Conservation (phyloP, 2,113 vertebrate genomes). For the Phycodurus eques region DNA sequence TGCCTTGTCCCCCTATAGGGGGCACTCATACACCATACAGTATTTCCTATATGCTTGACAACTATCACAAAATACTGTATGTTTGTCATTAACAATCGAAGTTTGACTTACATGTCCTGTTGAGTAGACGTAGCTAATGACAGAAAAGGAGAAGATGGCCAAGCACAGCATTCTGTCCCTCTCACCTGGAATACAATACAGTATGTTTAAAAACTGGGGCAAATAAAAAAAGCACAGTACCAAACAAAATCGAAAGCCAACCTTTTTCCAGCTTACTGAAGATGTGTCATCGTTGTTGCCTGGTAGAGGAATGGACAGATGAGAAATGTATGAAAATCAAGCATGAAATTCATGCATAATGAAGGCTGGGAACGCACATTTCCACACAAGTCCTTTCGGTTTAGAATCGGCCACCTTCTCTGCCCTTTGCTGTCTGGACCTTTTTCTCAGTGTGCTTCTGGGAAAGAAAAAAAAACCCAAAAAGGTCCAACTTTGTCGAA, state of each 20-base stretch:
- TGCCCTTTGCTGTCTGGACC: conserved; percentile 26
- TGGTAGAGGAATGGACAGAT: conserved; percentile 48
- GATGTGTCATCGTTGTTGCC: conserved; percentile 71
- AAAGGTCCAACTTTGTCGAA: neutral
- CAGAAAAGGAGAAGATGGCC: conserved; percentile 46
- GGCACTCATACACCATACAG: neutral
- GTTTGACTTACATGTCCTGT: conserved; percentile 62
- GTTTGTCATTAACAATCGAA: neutral
- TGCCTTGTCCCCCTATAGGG: neutral
- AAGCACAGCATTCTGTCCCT: conserved; percentile 56
- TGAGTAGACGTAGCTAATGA: conserved; percentile 39
- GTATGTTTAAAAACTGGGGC: neutral
- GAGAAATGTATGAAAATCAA: neutral
- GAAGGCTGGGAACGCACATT: conserved; percentile 54
- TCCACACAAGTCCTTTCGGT: conserved; percentile 65
- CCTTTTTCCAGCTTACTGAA: conserved; percentile 79
- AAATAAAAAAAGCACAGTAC: neutral
- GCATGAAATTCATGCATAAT: accelerated
- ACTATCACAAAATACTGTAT: too few species aligned
- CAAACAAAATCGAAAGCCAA: conserved; percentile 35
- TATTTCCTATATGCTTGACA: neutral
- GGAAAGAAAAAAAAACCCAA: neutral
- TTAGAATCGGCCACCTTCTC: conserved; percentile 38
- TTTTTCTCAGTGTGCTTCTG: conserved; percentile 42
- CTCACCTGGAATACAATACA: conserved; percentile 48